Conservation (phyloP, 1,140 invertebrate species). For the Anastrepha ludens region DNA sequence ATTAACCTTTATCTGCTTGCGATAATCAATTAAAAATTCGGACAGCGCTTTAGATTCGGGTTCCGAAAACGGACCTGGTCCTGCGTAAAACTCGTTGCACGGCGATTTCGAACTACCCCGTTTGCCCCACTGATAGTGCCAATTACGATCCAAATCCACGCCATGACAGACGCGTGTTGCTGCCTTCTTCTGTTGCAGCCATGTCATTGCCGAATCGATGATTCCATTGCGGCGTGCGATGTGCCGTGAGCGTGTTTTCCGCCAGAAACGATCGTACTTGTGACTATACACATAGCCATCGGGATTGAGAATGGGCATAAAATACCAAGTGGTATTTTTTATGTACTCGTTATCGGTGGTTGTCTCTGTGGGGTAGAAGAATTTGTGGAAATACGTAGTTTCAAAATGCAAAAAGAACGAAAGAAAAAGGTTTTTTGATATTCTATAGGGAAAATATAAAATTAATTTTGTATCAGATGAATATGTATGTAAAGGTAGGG, state of each 20-base stretch:
- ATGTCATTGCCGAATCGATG: slow-evolving; percentile 71
- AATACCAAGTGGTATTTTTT: slow-evolving; percentile 78
- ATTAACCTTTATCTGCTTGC: slow-evolving; percentile 79
- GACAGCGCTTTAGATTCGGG: slow-evolving; percentile 85
- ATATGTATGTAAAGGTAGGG: too few relatives aligned
- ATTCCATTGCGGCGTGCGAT: slow-evolving; percentile 62
- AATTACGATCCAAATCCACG: slow-evolving; percentile 84
- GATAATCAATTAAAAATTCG: slow-evolving; percentile 78
- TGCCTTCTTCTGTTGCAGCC: slow-evolving; percentile 66
- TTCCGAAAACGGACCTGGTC: slow-evolving; percentile 87
- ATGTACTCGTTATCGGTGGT: slow-evolving; percentile 64
- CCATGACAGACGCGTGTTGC: slow-evolving; percentile 74
- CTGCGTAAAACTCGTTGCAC: slow-evolving; percentile 88
- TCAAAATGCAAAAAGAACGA: too few relatives aligned
- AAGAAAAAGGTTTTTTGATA: too few relatives aligned
- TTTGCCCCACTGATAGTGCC: slow-evolving; percentile 82
- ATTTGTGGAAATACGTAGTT: background rate
- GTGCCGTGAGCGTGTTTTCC: slow-evolving; percentile 82
- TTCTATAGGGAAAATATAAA: too few relatives aligned
- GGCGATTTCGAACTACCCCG: slow-evolving; percentile 84
- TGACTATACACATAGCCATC: slow-evolving; percentile 88
- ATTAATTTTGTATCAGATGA: too few relatives aligned
- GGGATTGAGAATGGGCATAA: slow-evolving; percentile 86
- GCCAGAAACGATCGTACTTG: slow-evolving; percentile 84
- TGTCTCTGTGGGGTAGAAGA: slow-evolving; percentile 44